Evolutionary conservation across 2,888 invertebrate species (phyloP).

Genomic region (Drosophila siamana): DNA sequence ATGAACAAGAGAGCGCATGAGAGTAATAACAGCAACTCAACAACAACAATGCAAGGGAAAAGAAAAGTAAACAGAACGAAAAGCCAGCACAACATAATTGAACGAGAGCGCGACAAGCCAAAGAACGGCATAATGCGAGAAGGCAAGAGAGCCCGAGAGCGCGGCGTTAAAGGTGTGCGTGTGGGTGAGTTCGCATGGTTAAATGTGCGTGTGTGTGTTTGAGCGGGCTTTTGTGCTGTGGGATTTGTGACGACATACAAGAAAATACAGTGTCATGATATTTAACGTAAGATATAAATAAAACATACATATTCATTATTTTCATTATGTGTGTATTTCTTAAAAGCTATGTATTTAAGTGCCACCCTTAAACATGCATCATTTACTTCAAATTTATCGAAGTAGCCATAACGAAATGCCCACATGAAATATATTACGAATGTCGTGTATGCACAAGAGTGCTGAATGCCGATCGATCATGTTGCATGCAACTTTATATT

Average conservation of each 20-base stretch:
- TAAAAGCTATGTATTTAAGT: not conserved
- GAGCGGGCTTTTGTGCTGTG: constrained; percentile 43
- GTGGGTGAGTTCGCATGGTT: constrained; percentile 38
- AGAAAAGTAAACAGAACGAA: constrained; percentile 50
- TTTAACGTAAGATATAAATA: too few relatives aligned
- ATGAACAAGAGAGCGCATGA: constrained; percentile 23
- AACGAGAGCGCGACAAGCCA: constrained; percentile 39
- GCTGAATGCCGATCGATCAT: constrained; percentile 66
- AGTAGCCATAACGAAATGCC: constrained; percentile 51
- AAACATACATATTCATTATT: not conserved
- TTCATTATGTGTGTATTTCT: not conserved
- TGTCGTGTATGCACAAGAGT: constrained; percentile 12
- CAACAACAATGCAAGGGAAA: constrained; percentile 43
- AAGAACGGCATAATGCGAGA: constrained; percentile 1
- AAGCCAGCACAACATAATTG: constrained; percentile 53
- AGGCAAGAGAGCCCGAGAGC: constrained; percentile 1
- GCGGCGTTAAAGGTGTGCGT: constrained; percentile 14
- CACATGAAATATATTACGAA: constrained; percentile 58
- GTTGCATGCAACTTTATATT: constrained; percentile 59
- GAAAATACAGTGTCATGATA: constrained; percentile 23
- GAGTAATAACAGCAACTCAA: constrained; percentile 36
- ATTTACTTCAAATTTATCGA: constrained; percentile 11
- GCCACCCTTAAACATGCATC: constrained; percentile 51
- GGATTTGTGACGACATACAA: constrained; percentile 53
- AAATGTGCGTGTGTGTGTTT: constrained; percentile 4